phyloP scores from a whole-genome alignment of 1,140 invertebrate genomes.

The Lepidurus packardi region DNA sequence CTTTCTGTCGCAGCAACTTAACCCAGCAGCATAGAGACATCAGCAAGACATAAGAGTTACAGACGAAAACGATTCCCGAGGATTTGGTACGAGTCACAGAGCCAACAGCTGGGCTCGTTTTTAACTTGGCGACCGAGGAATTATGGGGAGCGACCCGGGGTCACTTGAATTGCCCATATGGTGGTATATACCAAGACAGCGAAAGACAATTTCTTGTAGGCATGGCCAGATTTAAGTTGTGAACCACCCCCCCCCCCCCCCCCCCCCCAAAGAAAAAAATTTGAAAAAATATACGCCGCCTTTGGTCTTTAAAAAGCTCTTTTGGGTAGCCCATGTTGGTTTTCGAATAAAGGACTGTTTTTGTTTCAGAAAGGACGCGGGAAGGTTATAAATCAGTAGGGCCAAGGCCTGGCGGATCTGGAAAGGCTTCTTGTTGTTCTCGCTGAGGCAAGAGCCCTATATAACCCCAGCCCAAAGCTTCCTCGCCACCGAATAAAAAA shows the following conservation, averaged over 20 bases:
- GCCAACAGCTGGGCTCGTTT: conserved; percentile 7
- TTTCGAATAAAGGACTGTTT: not conserved
- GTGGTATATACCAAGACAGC: not conserved
- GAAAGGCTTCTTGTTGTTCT: conserved; percentile 21
- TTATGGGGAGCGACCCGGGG: conserved; percentile 7
- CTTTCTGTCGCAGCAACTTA: conserved; percentile 7
- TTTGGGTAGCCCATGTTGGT: not conserved
- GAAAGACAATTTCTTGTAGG: not conserved
- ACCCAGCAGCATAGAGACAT: not conserved
- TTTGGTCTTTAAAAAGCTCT: not conserved
- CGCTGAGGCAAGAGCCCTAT: not conserved
- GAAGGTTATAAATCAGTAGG: conserved; percentile 7
- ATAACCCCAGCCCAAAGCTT: not conserved
- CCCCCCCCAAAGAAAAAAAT: not conserved
- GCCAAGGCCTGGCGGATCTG: not conserved
- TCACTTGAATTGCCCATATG: conserved; percentile 12
- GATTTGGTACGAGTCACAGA: not conserved
- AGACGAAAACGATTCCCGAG: conserved; percentile 9
- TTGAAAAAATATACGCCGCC: not conserved
- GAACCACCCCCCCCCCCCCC: too few species aligned
- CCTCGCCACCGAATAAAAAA: not conserved
- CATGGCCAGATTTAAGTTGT: too few species aligned
- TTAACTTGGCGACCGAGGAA: not conserved
- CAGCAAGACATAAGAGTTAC: not conserved
- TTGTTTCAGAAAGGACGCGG: not conserved